These are phyloP conservation scores for Clavelina lepadiformis DNA, from an alignment of 23 tunicate genomes.

Conservation along the genomic window DNA sequence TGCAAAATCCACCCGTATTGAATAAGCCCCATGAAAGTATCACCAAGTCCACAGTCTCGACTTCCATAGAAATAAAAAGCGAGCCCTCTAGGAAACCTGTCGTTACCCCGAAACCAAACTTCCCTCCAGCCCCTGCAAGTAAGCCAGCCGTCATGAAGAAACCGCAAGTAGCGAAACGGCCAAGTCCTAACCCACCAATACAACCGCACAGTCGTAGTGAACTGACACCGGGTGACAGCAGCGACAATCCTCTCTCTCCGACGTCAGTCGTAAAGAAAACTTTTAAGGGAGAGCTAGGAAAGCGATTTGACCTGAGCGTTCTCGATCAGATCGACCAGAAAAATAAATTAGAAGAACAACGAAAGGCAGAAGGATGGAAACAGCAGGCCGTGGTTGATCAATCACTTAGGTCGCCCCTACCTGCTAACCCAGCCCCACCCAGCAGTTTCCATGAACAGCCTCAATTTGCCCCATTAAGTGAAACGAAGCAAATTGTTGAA, in stretches of 20 bases:
- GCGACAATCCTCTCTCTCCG: not conserved
- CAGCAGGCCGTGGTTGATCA: not conserved
- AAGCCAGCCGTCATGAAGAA: conserved; percentile 20
- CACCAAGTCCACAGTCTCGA: no score
- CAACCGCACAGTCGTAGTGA: not conserved
- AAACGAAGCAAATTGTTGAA: no score
- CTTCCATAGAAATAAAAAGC: no score
- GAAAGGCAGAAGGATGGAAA: not conserved
- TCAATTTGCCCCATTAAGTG: not conserved
- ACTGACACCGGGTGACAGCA: not conserved
- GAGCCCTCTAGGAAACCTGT: not conserved
- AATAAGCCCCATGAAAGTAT: not conserved
- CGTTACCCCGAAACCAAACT: not conserved
- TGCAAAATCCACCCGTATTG: not conserved
- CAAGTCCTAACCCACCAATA: not conserved
- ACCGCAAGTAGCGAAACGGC: conserved; percentile 12
- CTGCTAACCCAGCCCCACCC: conserved; percentile 5
- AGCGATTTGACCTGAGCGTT: conserved; percentile 36
- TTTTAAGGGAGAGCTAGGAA: conserved; percentile 3
- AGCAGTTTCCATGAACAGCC: not conserved
- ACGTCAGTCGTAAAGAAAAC: not conserved
- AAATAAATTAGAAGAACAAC: not conserved
- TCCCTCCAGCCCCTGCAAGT: not conserved
- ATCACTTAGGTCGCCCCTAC: not conserved
- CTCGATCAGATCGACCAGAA: conserved; percentile 11